Evolutionary conservation across 2,888 invertebrate genomes (phyloP).

Genomic region (Netelia melanura): DNA sequence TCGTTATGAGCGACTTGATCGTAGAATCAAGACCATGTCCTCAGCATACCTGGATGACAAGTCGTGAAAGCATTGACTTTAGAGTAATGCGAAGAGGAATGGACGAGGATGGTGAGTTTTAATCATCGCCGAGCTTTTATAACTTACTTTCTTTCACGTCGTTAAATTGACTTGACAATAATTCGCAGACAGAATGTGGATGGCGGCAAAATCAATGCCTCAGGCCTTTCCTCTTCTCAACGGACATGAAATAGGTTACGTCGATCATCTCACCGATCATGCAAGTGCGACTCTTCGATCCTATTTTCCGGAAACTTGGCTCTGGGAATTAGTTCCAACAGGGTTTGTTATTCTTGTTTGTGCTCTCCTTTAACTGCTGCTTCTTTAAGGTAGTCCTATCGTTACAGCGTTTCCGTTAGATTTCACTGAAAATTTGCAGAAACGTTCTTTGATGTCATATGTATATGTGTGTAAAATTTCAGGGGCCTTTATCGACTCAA

Average conservation of each 20-base stretch:
- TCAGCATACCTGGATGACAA: constrained; percentile 74
- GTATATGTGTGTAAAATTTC: no score
- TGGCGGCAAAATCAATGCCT: constrained; percentile 78
- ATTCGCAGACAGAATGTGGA: constrained; percentile 75
- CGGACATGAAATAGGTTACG: constrained; percentile 78
- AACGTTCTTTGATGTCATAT: no score
- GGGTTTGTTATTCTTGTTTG: constrained; percentile 78
- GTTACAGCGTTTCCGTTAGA: no score
- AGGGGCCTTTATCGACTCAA: no score
- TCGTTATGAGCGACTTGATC: constrained; percentile 86
- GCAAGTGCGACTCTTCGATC: constrained; percentile 82
- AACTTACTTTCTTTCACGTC: no score
- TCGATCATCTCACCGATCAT: constrained; percentile 77
- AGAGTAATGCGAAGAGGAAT: constrained; percentile 70
- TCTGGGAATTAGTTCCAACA: constrained; percentile 87
- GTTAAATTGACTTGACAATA: neutral
- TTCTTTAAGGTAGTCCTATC: no score
- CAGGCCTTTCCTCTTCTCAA: constrained; percentile 77
- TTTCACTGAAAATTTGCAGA: no score
- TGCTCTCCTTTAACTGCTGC: no score
- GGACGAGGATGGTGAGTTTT: constrained; percentile 75
- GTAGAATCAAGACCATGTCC: constrained; percentile 86
- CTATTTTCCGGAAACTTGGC: constrained; percentile 88
- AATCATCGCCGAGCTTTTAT: no score
- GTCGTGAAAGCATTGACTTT: constrained; percentile 67